These are phyloP conservation scores for Forbesichthys agassizii DNA, from an alignment of 2,113 vertebrate species.

Conservation along the genomic window DNA sequence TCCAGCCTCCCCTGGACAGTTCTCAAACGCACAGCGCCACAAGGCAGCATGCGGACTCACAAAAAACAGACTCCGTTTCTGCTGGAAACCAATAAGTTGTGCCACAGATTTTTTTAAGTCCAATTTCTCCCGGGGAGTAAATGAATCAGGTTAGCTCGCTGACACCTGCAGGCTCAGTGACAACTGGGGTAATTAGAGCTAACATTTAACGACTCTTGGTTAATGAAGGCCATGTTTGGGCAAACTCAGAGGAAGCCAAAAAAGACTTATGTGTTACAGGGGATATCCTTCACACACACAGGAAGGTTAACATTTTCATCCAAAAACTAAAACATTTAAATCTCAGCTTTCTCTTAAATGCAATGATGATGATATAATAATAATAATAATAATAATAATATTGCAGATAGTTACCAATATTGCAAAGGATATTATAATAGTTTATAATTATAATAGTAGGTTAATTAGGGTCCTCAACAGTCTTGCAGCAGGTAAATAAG, in stretches of 20 bases:
- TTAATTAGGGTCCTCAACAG: too few relatives aligned
- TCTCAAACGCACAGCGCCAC: slow-evolving; percentile 22
- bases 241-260: slow-evolving; percentile 79
- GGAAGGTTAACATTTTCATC: too few relatives aligned
- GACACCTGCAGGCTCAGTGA: slow-evolving; percentile 92
- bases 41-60: slow-evolving; percentile 30
- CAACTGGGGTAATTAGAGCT: slow-evolving; percentile 91
- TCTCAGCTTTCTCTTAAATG: too few relatives aligned
- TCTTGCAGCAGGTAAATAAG: too few relatives aligned
- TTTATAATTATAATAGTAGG: too few relatives aligned
- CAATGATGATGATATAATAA: too few relatives aligned
- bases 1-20: slow-evolving; percentile 73
- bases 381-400: too few relatives aligned
- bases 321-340: too few relatives aligned
- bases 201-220: slow-evolving; percentile 96
- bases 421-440: too few relatives aligned
- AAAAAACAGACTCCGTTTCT: slow-evolving; percentile 37
- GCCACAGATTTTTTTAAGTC: slow-evolving; percentile 30
- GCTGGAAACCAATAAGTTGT: slow-evolving; percentile 16
- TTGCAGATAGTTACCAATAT: too few relatives aligned
- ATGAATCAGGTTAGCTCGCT: slow-evolving; percentile 75
- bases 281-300: slow-evolving; percentile 20
- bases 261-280: slow-evolving; percentile 7
- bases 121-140: slow-evolving; percentile 76
- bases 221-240: slow-evolving; percentile 92